A percentile compares a stretch with the other conserved stretches of the same genome.
phyloP scores from a whole-genome alignment of 2,113 vertebrate species.

The Thermophis baileyi region DNA sequence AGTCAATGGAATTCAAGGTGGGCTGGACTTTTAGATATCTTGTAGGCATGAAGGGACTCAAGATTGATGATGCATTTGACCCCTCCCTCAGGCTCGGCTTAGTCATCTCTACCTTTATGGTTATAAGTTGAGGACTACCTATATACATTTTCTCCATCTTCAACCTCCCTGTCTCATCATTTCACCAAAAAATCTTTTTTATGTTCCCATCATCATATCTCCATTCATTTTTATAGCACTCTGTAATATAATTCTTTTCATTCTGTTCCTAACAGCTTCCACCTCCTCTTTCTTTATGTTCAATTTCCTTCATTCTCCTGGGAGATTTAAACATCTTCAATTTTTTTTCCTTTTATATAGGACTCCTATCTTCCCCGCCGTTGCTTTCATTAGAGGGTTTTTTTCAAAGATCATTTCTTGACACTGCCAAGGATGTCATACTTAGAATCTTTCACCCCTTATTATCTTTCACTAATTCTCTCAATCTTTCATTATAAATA shows the following conservation, averaged over 20 bases:
- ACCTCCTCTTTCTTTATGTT: background rate
- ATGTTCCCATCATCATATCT: background rate
- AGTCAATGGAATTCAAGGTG: too few relatives aligned
- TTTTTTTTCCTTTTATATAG: background rate
- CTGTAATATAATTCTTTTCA: background rate
- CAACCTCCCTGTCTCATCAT: background rate
- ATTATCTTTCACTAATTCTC: background rate
- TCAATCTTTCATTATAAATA: background rate
- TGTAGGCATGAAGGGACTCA: too few relatives aligned
- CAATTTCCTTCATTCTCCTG: background rate
- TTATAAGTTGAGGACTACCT: background rate
- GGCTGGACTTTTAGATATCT: too few relatives aligned
- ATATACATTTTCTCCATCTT: background rate
- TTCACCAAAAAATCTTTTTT: background rate
- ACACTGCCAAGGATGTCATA: background rate
- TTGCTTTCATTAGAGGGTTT: background rate
- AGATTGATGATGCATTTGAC: background rate
- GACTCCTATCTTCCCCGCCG: background rate
- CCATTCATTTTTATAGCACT: background rate
- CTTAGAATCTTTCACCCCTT: background rate
- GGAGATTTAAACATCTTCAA: background rate
- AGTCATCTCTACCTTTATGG: background rate
- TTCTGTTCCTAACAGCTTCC: background rate
- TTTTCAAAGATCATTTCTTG: background rate
- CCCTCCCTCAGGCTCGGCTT: background rate